Conservation (phyloP, 2,888 invertebrate genomes). For the Troglohyphantes excavatus region DNA sequence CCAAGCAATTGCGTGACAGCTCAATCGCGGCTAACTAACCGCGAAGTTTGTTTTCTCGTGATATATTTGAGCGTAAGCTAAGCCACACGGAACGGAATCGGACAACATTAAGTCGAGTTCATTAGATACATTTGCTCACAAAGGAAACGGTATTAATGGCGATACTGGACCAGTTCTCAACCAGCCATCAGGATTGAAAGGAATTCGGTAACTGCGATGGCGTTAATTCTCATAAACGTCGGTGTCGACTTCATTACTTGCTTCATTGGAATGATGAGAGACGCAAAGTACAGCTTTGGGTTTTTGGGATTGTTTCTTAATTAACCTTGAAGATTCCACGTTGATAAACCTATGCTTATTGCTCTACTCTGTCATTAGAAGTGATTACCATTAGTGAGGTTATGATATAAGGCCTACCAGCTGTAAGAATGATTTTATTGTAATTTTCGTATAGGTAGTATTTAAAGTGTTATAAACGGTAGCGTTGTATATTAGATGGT, state of each 20-base stretch:
- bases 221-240: background rate
- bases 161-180: background rate
- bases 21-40: conserved; percentile 70
- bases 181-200: background rate
- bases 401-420: no score
- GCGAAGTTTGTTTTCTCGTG: conserved; percentile 68
- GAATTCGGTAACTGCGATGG: background rate
- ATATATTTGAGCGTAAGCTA: conserved; percentile 48
- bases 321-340: no score
- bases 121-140: conserved; percentile 47
- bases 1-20: conserved; percentile 53
- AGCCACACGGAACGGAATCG: conserved; percentile 47
- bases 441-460: no score
- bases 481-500: no score
- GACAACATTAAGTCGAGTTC: conserved; percentile 36
- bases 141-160: conserved; percentile 32
- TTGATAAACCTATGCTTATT: no score
- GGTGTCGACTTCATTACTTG: background rate
- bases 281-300: background rate
- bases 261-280: background rate
- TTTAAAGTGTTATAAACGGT: no score
- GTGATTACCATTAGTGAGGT: no score
- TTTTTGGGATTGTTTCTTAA: background rate
- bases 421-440: no score
- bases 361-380: no score